Evolutionary conservation across 2,797 vertebrate genomes (phyloP).

Genomic region (Psittacula echo): DNA sequence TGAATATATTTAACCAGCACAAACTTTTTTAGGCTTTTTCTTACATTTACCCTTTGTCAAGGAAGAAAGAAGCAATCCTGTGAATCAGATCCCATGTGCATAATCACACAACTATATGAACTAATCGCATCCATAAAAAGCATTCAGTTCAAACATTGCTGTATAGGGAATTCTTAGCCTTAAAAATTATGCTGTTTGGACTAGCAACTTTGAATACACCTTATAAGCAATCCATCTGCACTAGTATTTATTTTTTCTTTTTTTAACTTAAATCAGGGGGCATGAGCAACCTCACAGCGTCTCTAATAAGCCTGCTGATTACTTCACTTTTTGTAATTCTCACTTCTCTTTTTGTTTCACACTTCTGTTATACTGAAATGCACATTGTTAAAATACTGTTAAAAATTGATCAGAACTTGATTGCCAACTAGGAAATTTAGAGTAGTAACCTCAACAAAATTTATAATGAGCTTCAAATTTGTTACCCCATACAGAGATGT

Average conservation of each 20-base stretch:
- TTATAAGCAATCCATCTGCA: conserved; percentile 34
- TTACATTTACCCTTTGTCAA: conserved; percentile 35
- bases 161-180: conserved; percentile 50
- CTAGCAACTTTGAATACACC: conserved; percentile 44
- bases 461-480: background rate
- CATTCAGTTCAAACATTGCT: conserved; percentile 43
- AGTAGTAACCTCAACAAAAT: background rate
- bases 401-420: background rate
- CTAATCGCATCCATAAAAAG: conserved; percentile 57
- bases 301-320: background rate
- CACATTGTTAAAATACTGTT: background rate
- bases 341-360: background rate
- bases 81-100: conserved; percentile 63
- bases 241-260: background rate
- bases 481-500: background rate
- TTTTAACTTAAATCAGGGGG: background rate
- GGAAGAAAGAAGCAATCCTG: conserved; percentile 35
- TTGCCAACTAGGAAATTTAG: background rate
- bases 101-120: conserved; percentile 41
- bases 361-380: background rate
- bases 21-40: conserved; percentile 24
- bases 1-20: conserved; percentile 33
- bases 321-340: background rate
- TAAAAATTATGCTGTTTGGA: conserved; percentile 63
- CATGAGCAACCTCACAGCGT: background rate